These are phyloP conservation scores for Leptinotarsa texana DNA, from an alignment of 1,140 invertebrate genomes.

Conservation along the genomic window DNA sequence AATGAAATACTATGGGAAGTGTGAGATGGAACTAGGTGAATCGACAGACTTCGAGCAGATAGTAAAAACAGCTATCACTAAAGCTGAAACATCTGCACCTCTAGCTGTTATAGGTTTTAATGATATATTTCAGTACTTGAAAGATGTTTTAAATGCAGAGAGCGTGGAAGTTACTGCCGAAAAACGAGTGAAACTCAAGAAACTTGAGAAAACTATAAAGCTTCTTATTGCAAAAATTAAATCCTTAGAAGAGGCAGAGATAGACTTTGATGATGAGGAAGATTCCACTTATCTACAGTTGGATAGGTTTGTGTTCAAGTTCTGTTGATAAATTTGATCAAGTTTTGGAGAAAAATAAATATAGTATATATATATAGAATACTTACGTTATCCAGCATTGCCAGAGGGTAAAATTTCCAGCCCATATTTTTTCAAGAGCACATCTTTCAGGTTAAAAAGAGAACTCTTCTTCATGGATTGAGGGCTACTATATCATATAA, in stretches of 20 bases:
- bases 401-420: no score
- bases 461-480: no score
- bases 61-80: conserved; percentile 15
- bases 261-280: conserved; percentile 59
- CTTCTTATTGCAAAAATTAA: conserved; percentile 57
- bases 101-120: conserved; percentile 40
- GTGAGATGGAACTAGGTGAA: conserved; percentile 14
- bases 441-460: no score
- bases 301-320: conserved; percentile 52
- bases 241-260: conserved; percentile 55
- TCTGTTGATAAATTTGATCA: no score
- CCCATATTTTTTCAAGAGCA: no score
- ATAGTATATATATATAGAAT: no score
- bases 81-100: conserved; percentile 30
- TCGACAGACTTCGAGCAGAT: conserved; percentile 18
- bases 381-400: no score
- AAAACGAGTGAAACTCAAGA: conserved; percentile 47
- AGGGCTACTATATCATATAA: no score
- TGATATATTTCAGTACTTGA: conserved; percentile 39
- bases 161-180: conserved; percentile 36
- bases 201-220: conserved; percentile 56
- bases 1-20: conserved; percentile 34
- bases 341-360: no score
- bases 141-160: conserved; percentile 27
- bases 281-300: conserved; percentile 61